These are phyloP conservation scores for Trachelipus rathkii DNA, from an alignment of 1,140 invertebrate species.

Conservation along the genomic window DNA sequence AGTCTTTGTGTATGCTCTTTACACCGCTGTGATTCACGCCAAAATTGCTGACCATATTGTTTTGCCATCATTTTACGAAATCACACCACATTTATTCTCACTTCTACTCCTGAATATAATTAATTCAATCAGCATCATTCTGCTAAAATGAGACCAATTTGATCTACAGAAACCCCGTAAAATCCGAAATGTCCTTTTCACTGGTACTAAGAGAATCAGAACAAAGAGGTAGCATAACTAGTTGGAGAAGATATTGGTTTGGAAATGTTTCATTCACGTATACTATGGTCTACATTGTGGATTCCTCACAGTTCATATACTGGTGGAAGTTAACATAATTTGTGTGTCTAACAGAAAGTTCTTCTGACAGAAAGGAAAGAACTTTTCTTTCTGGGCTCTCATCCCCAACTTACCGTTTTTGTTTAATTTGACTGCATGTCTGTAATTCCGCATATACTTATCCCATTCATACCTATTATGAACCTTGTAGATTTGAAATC, in stretches of 20 bases:
- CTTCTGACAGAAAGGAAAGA: slow-evolving; percentile 47
- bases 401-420: slow-evolving; percentile 48
- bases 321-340: too few relatives aligned
- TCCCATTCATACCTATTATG: slow-evolving; percentile 52
- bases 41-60: slow-evolving; percentile 21
- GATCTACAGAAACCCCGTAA: slow-evolving; percentile 48
- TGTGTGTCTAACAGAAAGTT: too few relatives aligned
- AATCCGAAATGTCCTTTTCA: slow-evolving; percentile 31
- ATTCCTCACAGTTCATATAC: too few relatives aligned
- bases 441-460: too few relatives aligned
- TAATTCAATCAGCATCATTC: slow-evolving; percentile 49
- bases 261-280: slow-evolving; percentile 59
- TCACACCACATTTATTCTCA: slow-evolving; percentile 57
- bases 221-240: slow-evolving; percentile 56
- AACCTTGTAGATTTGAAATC: slow-evolving; percentile 51
- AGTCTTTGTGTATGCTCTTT: slow-evolving; percentile 34
- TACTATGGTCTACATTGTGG: too few relatives aligned
- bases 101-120: slow-evolving; percentile 49
- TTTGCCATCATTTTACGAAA: slow-evolving; percentile 63
- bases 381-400: background rate
- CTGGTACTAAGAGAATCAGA: slow-evolving; percentile 48
- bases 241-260: slow-evolving; percentile 66
- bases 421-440: slow-evolving; percentile 57
- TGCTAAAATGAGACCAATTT: slow-evolving; percentile 50
- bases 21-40: slow-evolving; percentile 32